A percentile compares a stretch with the other conserved stretches of the same genome.
These are phyloP conservation scores for Bombus breviceps DNA, from an alignment of 1,140 invertebrate genomes.

Conservation along the genomic window DNA sequence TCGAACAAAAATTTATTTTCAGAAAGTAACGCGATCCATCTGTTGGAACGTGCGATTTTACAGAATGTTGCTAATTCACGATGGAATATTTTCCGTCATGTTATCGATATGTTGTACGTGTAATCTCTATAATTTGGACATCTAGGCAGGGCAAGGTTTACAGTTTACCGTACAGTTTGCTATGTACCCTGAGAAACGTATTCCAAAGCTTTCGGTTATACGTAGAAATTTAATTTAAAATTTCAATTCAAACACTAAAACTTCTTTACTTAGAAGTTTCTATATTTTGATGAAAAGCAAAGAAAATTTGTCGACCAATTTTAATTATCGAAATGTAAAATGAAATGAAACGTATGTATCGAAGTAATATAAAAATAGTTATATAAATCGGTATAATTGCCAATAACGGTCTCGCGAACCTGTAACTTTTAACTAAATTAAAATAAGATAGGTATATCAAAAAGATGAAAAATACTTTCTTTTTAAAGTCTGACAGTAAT, in stretches of 20 bases:
- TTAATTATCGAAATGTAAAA: too few relatives aligned
- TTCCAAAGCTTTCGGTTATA: too few relatives aligned
- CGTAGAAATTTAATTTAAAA: too few relatives aligned
- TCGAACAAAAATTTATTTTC: not conserved
- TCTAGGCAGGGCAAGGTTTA: not conserved
- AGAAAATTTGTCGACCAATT: too few relatives aligned
- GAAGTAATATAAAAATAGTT: not conserved
- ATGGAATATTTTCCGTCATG: conserved; percentile 24
- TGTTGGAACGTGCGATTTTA: not conserved
- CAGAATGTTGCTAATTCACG: not conserved
- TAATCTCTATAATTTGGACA: conserved; percentile 21
- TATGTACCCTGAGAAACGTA: too few relatives aligned
- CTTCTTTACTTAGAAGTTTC: too few relatives aligned
- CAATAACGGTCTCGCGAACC: too few relatives aligned
- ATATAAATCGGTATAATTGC: not conserved
- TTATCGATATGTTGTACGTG: conserved; percentile 30
- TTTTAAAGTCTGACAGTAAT: not conserved
- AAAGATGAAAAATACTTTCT: not conserved
- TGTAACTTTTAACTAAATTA: too few relatives aligned
- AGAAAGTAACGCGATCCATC: not conserved
- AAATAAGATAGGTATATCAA: too few relatives aligned
- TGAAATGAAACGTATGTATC: not conserved
- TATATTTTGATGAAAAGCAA: too few relatives aligned
- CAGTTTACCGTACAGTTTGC: too few relatives aligned
- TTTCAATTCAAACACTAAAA: too few relatives aligned